phyloP scores from a whole-genome alignment of 2,113 vertebrate species.

The Diadophis punctatus region DNA sequence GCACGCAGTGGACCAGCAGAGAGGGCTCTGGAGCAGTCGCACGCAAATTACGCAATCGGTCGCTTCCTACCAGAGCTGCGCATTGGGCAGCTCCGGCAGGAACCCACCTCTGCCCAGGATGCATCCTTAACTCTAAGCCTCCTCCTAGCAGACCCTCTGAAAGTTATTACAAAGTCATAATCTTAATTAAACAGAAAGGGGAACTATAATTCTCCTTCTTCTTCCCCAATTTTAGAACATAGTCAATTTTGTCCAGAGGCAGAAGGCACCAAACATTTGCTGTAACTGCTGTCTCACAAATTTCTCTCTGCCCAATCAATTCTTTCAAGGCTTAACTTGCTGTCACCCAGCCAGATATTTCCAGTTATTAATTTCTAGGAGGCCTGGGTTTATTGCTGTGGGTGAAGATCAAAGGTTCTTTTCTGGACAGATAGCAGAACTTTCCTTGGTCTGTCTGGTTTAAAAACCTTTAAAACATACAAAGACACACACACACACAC shows the following conservation, averaged over 20 bases:
- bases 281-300: neutral
- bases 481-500: neutral
- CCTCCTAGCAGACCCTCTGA: neutral
- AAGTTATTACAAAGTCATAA: neutral
- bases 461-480: neutral
- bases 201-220: neutral
- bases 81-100: no score
- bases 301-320: neutral
- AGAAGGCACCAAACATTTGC: neutral
- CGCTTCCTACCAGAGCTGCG: no score
- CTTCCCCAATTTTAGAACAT: neutral
- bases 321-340: neutral
- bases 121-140: neutral
- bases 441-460: neutral
- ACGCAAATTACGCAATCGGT: no score
- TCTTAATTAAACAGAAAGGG: neutral
- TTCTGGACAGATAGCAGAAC: neutral
- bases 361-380: conserved; percentile 14
- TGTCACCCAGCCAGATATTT: neutral
- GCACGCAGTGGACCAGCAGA: no score
- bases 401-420: neutral
- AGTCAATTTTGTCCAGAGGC: neutral
- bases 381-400: neutral
- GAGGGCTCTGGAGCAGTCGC: no score
- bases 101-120: no score